These are phyloP conservation scores for Sycophaga agraensis DNA, from an alignment of 1,140 invertebrate species.

Conservation along the genomic window DNA sequence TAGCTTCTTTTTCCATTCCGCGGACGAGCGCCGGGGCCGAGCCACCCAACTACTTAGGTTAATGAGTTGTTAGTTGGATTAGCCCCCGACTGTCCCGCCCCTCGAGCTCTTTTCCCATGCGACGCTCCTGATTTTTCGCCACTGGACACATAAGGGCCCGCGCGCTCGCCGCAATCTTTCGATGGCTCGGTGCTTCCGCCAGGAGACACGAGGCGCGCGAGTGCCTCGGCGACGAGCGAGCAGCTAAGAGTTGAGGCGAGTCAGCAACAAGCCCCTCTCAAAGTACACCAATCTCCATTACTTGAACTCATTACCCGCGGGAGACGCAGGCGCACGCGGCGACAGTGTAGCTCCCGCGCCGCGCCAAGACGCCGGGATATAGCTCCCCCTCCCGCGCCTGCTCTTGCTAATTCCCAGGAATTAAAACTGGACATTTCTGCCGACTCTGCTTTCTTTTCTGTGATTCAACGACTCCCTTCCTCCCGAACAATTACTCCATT, in stretches of 20 bases:
- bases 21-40: too few relatives aligned
- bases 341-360: too few relatives aligned
- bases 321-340: not conserved
- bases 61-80: constrained; percentile 42
- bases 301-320: constrained; percentile 18
- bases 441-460: too few relatives aligned
- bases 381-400: too few relatives aligned
- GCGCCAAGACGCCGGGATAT: not conserved
- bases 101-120: not conserved
- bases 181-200: too few relatives aligned
- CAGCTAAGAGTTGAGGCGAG: not conserved
- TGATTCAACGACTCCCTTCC: too few relatives aligned
- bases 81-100: not conserved
- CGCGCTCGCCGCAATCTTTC: too few relatives aligned
- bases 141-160: not conserved
- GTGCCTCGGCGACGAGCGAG: too few relatives aligned
- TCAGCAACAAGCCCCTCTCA: constrained; percentile 9
- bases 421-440: constrained; percentile 9
- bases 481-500: too few relatives aligned
- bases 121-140: not conserved
- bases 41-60: constrained; percentile 43
- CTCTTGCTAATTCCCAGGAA: too few relatives aligned
- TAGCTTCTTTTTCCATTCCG: too few relatives aligned
- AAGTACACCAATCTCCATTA: constrained; percentile 25
- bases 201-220: too few relatives aligned